A percentile compares a stretch with the other conserved stretches of the same genome.
These are phyloP conservation scores for Ardeotis arabs DNA, from an alignment of 2,113 vertebrate genomes.

Conservation along the genomic window DNA sequence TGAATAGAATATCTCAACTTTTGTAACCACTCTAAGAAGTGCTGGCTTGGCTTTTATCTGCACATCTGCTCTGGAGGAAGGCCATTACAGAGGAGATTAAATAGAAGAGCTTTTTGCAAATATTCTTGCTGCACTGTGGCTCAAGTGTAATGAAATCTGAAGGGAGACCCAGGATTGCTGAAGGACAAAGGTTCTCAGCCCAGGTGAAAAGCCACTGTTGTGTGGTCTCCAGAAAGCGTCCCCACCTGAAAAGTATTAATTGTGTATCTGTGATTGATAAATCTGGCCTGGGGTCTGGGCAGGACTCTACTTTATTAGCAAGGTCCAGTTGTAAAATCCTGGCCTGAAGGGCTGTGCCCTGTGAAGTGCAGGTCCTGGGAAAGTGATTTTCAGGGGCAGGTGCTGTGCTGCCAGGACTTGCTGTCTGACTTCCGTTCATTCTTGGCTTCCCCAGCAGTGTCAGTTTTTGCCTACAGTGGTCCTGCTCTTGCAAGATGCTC, in stretches of 20 bases:
- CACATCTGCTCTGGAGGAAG: background rate
- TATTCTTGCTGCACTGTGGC: background rate
- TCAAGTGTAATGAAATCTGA: background rate
- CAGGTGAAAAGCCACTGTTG: background rate
- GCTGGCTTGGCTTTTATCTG: background rate
- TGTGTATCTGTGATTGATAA: background rate
- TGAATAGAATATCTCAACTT: background rate
- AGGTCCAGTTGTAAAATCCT: background rate
- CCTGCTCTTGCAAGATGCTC: background rate
- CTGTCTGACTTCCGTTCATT: background rate
- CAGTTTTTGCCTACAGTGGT: background rate
- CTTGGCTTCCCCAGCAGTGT: background rate
- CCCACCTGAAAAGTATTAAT: background rate
- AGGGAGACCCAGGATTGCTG: background rate
- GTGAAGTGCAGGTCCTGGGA: background rate
- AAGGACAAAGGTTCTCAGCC: background rate
- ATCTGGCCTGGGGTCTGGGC: background rate
- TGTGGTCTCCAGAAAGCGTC: background rate
- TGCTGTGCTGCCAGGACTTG: background rate
- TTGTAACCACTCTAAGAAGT: background rate
- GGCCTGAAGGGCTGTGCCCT: background rate
- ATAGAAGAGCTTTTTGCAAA: background rate
- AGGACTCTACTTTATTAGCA: background rate
- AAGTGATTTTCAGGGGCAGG: background rate
- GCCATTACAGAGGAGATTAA: background rate